Conservation (phyloP, 2,888 invertebrate species). For the Lobophora halterata region DNA sequence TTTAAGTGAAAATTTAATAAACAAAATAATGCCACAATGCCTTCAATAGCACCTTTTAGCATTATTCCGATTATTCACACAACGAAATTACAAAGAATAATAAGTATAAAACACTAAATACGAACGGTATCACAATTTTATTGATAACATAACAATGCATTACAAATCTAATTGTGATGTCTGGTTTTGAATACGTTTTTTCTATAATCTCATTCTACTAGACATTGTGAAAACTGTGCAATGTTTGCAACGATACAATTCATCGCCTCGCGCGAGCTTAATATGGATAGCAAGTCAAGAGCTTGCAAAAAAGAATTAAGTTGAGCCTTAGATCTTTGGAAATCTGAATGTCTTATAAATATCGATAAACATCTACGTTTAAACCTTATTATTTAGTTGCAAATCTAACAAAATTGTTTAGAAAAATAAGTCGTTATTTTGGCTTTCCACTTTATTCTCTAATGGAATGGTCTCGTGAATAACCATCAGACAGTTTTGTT, state of each 20-base stretch:
- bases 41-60: conserved; percentile 46
- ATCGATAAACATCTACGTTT: conserved; percentile 74
- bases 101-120: conserved; percentile 41
- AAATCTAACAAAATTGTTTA: conserved; percentile 77
- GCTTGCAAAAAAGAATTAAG: conserved; percentile 66
- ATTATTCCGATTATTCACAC: conserved; percentile 28
- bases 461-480: conserved; percentile 77
- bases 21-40: conserved; percentile 26
- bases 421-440: conserved; percentile 80
- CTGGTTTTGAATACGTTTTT: conserved; percentile 27
- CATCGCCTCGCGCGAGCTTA: conserved; percentile 17
- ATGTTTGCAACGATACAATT: conserved; percentile 9
- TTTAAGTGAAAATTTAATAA: conserved; percentile 16
- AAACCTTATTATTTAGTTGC: conserved; percentile 68
- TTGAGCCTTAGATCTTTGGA: conserved; percentile 79
- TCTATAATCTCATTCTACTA: conserved; percentile 8
- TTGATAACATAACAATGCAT: conserved; percentile 39
- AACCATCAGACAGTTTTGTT: conserved; percentile 62
- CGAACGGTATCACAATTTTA: conserved; percentile 49
- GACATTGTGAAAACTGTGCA: conserved; percentile 11
- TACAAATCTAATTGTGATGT: conserved; percentile 33
- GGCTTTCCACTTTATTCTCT: conserved; percentile 72
- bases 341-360: conserved; percentile 72
- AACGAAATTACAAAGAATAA: conserved; percentile 25
- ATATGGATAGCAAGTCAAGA: conserved; percentile 45